Evolutionary conservation across 2,888 invertebrate genomes (phyloP), one percentile per base, ranked within the genome.

Genomic region (Mellilla xanthometata): DNA sequence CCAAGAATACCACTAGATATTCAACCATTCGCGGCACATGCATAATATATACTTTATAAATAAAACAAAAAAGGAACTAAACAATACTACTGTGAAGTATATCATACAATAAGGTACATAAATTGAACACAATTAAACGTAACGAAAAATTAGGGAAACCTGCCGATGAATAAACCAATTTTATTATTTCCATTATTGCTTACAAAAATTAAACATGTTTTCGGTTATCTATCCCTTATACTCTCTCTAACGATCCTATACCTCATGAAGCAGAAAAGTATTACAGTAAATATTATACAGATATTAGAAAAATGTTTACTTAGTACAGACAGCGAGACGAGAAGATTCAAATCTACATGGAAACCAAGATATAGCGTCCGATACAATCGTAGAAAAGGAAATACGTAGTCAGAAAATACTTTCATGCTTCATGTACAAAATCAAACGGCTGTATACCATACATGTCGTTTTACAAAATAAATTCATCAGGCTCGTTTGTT

Each of bases 191-290:
- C 8, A 12, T 41, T 68, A 73, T 74, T 76, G 74, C 74, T 78
- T 75, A 79, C 76, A 75, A 74, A 78, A 80, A 67, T 70, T 68
- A 79, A 81, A 75, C 65, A 72, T 68, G 5, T 78, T 73, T 70
- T 75, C 69, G 78, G 78, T 76, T 81, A 83, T 77, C 83, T 85
- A 86, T 78, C 72, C 74, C 75, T 78, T 83, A 84, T 65, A 81
- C 65, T 76, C 75, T 60, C 65, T 67, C 84, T 86, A 86, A 82
- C 79, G 74, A 76, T 79, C 79, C 80, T 83, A 83, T 79, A 85
- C 73, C 68, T 80, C 86, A 87, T 87, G 87, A 87, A 87, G 87
- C 87, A 87, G 74, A 83, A 87, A 87, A 87, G 87, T 86, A 87
- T 85, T 83, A 81, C 68, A 80, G 43, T 46, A 44, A 54, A 49